A percentile compares a stretch with the other conserved stretches of the same genome.
Evolutionary conservation across 2,113 vertebrate genomes (phyloP).

Genomic region (Pangasianodon hypophthalmus): DNA sequence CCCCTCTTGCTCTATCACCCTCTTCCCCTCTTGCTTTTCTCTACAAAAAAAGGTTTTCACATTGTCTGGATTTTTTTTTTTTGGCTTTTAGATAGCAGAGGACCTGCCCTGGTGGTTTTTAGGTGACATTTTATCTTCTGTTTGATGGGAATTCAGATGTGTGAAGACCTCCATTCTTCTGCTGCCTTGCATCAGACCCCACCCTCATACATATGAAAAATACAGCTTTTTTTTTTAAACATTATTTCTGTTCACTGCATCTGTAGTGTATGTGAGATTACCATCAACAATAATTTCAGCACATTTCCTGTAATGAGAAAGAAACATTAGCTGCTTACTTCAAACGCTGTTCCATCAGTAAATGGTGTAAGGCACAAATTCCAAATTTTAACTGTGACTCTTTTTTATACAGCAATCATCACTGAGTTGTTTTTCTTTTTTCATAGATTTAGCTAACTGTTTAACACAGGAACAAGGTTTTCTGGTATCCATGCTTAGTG

Average conservation of each 20-base stretch:
- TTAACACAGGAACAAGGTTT: not conserved
- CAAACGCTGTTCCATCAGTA: not conserved
- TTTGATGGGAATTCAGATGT: slow-evolving; percentile 38
- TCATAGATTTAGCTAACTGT: not conserved
- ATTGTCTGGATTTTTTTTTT: not conserved
- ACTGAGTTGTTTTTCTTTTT: not conserved
- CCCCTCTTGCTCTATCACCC: not conserved
- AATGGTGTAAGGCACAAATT: not conserved
- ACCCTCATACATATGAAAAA: not conserved
- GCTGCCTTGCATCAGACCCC: not conserved
- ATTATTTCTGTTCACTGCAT: not conserved
- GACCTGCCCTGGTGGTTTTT: slow-evolving; percentile 23
- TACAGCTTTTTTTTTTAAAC: not conserved
- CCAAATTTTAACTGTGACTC: not conserved
- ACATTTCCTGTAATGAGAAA: not conserved
- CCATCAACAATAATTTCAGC: not conserved
- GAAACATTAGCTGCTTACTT: not conserved
- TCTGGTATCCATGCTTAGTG: no score
- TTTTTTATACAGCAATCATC: not conserved
- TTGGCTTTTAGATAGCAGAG: slow-evolving; percentile 3
- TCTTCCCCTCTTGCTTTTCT: slow-evolving; percentile 12
- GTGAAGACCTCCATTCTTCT: not conserved
- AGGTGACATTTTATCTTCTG: slow-evolving; percentile 47
- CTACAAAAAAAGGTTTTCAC: slow-evolving; percentile 13
- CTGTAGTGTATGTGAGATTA: not conserved